Conservation (phyloP, 64 coral and sea anemone genomes). For the Exaiptasia diaphana region DNA sequence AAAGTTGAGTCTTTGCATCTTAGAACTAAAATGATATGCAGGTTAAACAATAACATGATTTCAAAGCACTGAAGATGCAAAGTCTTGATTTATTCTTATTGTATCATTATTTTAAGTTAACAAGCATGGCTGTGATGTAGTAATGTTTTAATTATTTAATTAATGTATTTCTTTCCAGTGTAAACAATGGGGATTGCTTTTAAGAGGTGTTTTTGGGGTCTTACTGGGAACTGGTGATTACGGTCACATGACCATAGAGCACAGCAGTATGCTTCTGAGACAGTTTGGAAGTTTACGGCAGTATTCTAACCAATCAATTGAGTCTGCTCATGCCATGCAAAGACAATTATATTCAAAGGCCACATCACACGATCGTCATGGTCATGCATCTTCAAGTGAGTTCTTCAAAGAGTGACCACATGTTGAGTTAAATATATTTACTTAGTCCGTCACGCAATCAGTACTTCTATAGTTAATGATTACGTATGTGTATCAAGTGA, state of each 20-base stretch:
- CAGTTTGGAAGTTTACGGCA: neutral
- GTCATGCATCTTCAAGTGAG: conserved; percentile 6
- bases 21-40: too few species aligned
- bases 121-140: too few species aligned
- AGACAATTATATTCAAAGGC: neutral
- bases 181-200: conserved; percentile 19
- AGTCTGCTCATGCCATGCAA: conserved; percentile 9
- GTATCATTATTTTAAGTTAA: too few species aligned
- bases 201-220: neutral
- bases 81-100: too few species aligned
- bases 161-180: conserved; percentile 8
- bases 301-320: conserved; percentile 7
- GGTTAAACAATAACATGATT: too few species aligned
- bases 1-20: too few species aligned
- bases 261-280: conserved; percentile 1
- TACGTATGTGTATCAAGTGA: too few species aligned
- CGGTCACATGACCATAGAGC: conserved; percentile 13
- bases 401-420: neutral
- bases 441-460: neutral
- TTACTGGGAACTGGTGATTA: neutral
- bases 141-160: too few species aligned
- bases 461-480: neutral
- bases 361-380: neutral
- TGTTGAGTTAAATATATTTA: neutral
- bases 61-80: too few species aligned